Percentiles rank a stretch among this genome's conserved stretches.
These are phyloP conservation scores for Mus minutoides DNA, from an alignment of 2,797 vertebrate species.

Conservation along the genomic window DNA sequence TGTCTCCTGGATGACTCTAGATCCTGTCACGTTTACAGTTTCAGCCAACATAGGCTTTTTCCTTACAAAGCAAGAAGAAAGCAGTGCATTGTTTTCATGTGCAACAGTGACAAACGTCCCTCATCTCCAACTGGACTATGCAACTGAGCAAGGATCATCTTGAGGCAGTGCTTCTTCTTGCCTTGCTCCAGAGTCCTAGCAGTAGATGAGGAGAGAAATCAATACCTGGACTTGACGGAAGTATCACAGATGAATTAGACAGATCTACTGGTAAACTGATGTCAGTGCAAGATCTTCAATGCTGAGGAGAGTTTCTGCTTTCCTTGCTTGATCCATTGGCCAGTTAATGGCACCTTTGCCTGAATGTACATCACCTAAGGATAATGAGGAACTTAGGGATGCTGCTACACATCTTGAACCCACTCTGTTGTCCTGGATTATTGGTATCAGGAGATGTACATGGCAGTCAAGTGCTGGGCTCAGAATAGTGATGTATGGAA, in stretches of 20 bases:
- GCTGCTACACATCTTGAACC: neutral
- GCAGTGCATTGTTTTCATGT: neutral
- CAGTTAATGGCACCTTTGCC: neutral
- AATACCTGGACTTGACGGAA: neutral
- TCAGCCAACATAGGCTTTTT: neutral
- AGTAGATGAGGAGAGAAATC: neutral
- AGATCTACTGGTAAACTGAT: neutral
- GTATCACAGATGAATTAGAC: neutral
- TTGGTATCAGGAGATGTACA: neutral
- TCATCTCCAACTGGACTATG: neutral
- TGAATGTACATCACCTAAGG: neutral
- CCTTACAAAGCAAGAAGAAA: constrained; percentile 24
- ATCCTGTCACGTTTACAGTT: neutral
- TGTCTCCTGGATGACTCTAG: neutral
- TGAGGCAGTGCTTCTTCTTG: neutral
- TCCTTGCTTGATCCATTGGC: constrained; percentile 8
- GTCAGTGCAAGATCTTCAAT: neutral
- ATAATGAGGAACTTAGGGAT: constrained; percentile 11
- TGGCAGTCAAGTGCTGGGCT: neutral
- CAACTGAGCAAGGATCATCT: neutral
- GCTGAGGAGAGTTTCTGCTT: neutral
- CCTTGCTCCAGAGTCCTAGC: constrained; percentile 1
- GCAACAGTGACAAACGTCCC: neutral
- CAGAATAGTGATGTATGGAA: constrained; percentile 23
- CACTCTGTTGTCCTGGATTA: neutral